phyloP scores from a whole-genome alignment of 23 tunicate species.

The Trididemnum miniatum region DNA sequence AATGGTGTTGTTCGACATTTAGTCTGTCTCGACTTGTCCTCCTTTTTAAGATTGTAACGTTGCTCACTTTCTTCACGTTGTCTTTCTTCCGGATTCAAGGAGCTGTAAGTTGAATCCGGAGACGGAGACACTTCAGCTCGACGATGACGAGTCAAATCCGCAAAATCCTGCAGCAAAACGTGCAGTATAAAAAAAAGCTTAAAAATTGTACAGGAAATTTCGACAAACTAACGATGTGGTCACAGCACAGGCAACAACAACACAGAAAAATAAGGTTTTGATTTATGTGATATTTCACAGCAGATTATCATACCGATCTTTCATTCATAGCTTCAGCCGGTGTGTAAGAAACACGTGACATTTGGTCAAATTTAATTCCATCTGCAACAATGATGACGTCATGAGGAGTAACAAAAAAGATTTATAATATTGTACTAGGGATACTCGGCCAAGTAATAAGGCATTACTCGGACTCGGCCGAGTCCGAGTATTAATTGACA shows the following conservation, averaged over 20 bases:
- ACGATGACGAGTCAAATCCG: background rate
- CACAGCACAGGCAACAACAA: too few relatives aligned
- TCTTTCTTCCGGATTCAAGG: background rate
- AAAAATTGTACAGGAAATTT: background rate
- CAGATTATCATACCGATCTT: background rate
- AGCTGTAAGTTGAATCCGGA: slow-evolving; percentile 19
- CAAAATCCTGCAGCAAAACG: background rate
- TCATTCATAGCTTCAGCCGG: background rate
- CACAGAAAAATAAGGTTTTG: too few relatives aligned
- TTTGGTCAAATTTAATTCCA: background rate
- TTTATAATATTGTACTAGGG: too few relatives aligned
- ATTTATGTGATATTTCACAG: too few relatives aligned
- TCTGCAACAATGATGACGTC: background rate
- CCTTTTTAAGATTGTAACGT: too few relatives aligned
- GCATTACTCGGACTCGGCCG: too few relatives aligned
- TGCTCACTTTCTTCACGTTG: background rate
- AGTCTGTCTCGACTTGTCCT: too few relatives aligned
- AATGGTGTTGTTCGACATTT: too few relatives aligned
- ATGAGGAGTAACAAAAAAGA: too few relatives aligned
- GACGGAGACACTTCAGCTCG: slow-evolving; percentile 10
- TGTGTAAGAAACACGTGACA: background rate
- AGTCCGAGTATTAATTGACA: too few relatives aligned
- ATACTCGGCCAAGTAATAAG: too few relatives aligned
- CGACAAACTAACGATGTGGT: background rate
- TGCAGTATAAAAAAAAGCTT: background rate